Conservation (phyloP, 2,113 vertebrate genomes). For the Anhinga rufa region DNA sequence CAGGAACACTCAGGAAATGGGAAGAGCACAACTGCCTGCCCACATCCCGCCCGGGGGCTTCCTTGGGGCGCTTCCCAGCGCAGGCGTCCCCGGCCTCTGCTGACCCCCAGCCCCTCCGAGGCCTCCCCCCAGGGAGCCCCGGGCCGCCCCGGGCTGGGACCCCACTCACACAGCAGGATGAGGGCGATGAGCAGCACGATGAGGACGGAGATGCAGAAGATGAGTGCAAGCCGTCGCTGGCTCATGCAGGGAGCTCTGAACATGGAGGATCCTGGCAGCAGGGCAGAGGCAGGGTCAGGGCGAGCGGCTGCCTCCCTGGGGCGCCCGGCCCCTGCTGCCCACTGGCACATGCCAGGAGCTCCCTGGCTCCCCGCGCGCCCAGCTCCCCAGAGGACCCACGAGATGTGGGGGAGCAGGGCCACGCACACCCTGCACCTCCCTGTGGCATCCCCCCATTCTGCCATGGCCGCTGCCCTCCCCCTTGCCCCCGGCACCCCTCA, state of each 20-base stretch:
- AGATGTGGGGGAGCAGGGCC: not conserved
- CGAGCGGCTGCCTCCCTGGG: not conserved
- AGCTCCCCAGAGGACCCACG: not conserved
- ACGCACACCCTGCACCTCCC: fast-evolving
- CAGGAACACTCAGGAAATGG: not conserved
- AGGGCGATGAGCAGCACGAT: slow-evolving; percentile 68
- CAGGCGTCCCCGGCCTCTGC: not conserved
- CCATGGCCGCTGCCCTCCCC: not conserved
- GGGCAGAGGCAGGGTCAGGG: not conserved
- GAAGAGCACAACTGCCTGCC: not conserved
- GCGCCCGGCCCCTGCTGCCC: not conserved
- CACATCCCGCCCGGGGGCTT: not conserved
- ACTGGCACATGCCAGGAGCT: not conserved
- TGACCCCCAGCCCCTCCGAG: not conserved
- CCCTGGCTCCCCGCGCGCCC: not conserved
- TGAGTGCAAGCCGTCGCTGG: slow-evolving; percentile 61
- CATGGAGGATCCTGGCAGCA: slow-evolving; percentile 41
- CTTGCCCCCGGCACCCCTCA: not conserved
- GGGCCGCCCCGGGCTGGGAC: fast-evolving
- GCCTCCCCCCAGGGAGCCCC: not conserved
- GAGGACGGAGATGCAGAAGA: slow-evolving; percentile 67
- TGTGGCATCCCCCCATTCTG: not conserved
- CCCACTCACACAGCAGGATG: slow-evolving; percentile 74
- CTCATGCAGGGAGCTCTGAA: slow-evolving; percentile 67
- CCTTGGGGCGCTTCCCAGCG: not conserved